These are phyloP conservation scores for Cephus pulcher DNA, from an alignment of 2,888 invertebrate genomes.

Conservation along the genomic window DNA sequence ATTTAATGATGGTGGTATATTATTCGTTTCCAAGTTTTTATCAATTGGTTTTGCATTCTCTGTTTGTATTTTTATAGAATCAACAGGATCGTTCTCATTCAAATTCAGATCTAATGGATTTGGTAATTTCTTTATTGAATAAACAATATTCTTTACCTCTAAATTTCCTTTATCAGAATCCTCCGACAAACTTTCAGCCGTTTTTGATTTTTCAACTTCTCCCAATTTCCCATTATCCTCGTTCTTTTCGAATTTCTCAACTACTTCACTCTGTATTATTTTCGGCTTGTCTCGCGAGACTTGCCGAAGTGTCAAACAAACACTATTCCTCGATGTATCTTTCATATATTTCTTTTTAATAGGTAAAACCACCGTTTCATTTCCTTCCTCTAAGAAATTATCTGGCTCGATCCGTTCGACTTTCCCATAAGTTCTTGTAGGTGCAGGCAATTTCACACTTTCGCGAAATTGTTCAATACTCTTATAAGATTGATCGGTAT, in stretches of 20 bases:
- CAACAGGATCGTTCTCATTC: background rate
- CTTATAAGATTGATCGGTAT: constrained; percentile 14
- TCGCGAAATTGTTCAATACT: constrained; percentile 54
- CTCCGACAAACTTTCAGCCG: background rate
- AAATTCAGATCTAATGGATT: background rate
- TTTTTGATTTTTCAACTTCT: background rate
- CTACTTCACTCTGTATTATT: background rate
- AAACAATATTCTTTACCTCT: background rate
- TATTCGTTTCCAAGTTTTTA: background rate
- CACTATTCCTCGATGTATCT: constrained; percentile 57
- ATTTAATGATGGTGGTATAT: background rate
- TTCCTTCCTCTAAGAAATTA: constrained; percentile 6
- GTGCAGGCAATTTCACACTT: constrained; percentile 54
- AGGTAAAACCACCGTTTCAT: constrained; percentile 53
- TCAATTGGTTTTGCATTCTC: background rate
- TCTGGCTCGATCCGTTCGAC: background rate
- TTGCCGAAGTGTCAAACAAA: constrained; percentile 49
- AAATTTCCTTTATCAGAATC: background rate
- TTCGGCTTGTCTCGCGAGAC: background rate
- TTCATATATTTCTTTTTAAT: constrained; percentile 54
- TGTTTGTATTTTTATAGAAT: background rate
- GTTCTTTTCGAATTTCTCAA: background rate
- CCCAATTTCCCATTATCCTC: background rate
- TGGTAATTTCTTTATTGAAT: background rate
- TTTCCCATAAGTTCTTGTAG: constrained; percentile 27